phyloP scores from a whole-genome alignment of 2,113 vertebrate species.

The Vireo altiloquus region DNA sequence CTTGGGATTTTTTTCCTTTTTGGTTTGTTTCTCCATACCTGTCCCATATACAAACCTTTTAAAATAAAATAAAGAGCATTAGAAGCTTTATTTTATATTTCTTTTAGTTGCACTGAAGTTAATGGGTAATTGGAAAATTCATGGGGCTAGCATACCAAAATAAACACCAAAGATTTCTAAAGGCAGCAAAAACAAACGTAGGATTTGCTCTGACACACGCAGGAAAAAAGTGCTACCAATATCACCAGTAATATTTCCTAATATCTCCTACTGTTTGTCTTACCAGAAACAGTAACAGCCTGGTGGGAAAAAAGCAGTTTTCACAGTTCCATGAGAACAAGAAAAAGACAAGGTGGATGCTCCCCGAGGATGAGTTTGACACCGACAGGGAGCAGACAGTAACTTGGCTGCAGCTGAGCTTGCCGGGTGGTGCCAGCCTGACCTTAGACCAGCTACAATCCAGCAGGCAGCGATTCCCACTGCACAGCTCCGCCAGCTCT shows the following conservation, averaged over 20 bases:
- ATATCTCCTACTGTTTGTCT: not conserved
- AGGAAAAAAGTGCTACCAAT: not conserved
- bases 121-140: not conserved
- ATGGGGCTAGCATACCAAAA: not conserved
- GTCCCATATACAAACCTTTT: not conserved
- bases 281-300: not conserved
- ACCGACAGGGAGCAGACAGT: not conserved
- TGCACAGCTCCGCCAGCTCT: fast-evolving
- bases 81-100: not conserved
- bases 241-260: not conserved
- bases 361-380: not conserved
- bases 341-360: not conserved
- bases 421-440: not conserved
- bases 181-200: not conserved
- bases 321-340: not conserved
- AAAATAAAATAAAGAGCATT: not conserved
- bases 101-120: not conserved
- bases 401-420: not conserved
- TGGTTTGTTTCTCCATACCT: not conserved
- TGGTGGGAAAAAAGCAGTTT: not conserved
- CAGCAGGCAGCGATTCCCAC: not conserved
- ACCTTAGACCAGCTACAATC: not conserved
- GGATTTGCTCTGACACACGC: not conserved
- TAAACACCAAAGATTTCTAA: not conserved
- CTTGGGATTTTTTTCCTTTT: not conserved